phyloP scores from a whole-genome alignment of 30 jellyfish, hydroid and myxozoan genomes.

The Nemopilema nomurai region DNA sequence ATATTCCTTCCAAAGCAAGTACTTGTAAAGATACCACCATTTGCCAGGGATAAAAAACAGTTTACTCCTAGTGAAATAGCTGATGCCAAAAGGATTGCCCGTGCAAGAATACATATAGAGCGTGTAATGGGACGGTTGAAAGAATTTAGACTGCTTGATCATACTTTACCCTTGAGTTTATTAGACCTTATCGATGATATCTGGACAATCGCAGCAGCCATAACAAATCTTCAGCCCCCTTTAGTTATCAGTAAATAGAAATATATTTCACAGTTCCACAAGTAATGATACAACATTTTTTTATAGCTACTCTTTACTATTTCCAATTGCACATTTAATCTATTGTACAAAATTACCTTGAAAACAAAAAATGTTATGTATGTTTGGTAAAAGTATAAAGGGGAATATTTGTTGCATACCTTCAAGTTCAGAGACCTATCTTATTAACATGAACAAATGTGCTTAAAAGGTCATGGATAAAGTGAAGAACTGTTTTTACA shows the following conservation, averaged over 20 bases:
- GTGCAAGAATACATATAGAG: slow-evolving; percentile 52
- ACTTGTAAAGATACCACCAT: slow-evolving; percentile 27
- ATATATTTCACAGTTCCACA: background rate
- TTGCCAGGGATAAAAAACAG: slow-evolving; percentile 20
- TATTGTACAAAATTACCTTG: background rate
- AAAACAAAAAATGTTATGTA: background rate
- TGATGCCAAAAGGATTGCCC: slow-evolving; percentile 35
- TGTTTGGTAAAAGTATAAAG: background rate
- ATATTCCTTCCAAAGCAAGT: slow-evolving; percentile 39
- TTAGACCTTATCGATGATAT: slow-evolving; percentile 25
- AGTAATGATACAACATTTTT: background rate
- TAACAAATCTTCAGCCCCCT: slow-evolving; percentile 40
- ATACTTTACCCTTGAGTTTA: slow-evolving; percentile 49
- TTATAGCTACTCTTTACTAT: background rate
- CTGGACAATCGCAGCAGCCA: slow-evolving; percentile 56
- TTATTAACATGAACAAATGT: background rate
- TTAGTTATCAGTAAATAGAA: slow-evolving; percentile 6
- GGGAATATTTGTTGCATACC: background rate
- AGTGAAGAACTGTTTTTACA: background rate
- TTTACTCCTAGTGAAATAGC: slow-evolving; percentile 48
- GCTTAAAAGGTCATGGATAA: background rate
- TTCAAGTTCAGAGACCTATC: background rate
- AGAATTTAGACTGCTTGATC: slow-evolving; percentile 45
- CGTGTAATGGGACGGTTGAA: slow-evolving; percentile 37
- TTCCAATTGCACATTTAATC: background rate